Percentiles rank a stretch among this genome's conserved stretches.
phyloP scores from a whole-genome alignment of 2,888 invertebrate species.

The Diplazon laetatorius region DNA sequence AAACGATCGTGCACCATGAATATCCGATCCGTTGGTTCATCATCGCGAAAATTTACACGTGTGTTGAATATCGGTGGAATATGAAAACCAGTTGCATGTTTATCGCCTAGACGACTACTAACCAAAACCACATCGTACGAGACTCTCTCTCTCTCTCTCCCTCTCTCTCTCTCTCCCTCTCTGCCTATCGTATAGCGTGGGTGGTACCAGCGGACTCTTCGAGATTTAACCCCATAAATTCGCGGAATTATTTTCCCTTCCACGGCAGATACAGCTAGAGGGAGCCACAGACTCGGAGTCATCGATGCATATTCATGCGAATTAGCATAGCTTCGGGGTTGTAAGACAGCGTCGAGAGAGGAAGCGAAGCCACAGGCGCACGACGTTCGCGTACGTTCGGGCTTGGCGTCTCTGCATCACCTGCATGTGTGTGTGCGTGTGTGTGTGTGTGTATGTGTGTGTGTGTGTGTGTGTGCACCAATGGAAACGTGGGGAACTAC shows the following conservation, averaged over 20 bases:
- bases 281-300: conserved; percentile 67
- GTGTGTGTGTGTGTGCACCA: too few relatives aligned
- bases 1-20: too few relatives aligned
- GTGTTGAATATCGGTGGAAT: conserved; percentile 14
- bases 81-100: conserved; percentile 45
- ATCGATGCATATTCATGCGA: conserved; percentile 78
- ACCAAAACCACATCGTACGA: too few relatives aligned
- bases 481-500: conserved; percentile 30
- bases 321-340: conserved; percentile 75
- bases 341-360: conserved; percentile 62
- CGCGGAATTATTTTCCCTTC: conserved; percentile 73
- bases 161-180: too few relatives aligned
- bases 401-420: conserved; percentile 52
- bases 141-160: too few relatives aligned
- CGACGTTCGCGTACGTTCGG: conserved; percentile 32
- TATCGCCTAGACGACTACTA: conserved; percentile 8
- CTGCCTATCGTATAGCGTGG: conserved; percentile 7
- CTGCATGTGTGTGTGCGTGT: conserved; percentile 53
- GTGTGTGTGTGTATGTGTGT: too few relatives aligned
- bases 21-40: not conserved
- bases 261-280: conserved; percentile 26
- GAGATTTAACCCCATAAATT: conserved; percentile 75
- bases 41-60: not conserved
- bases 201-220: conserved; percentile 58
- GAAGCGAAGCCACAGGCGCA: conserved; percentile 46